These are phyloP conservation scores for Apis cerana DNA, from an alignment of 1,140 invertebrate genomes.

Conservation along the genomic window DNA sequence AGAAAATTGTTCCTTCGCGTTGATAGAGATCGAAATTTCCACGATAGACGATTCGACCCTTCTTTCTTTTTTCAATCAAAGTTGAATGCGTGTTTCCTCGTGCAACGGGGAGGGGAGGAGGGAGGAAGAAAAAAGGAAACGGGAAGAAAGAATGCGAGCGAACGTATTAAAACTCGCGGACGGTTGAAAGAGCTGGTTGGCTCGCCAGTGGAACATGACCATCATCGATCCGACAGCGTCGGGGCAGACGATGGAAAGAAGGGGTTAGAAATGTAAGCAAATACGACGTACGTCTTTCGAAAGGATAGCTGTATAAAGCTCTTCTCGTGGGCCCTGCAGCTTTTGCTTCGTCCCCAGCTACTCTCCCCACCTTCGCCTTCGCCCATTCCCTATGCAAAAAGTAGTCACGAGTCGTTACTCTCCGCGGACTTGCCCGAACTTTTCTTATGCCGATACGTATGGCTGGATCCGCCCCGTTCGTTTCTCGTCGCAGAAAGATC, in stretches of 20 bases:
- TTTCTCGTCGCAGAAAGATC: conserved; percentile 1
- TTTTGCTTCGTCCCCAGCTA: conserved; percentile 27
- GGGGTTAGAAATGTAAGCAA: conserved; percentile 69
- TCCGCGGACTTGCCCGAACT: conserved; percentile 62
- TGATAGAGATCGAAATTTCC: background rate
- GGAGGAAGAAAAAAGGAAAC: background rate
- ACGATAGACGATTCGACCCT: no score
- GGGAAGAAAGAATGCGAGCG: background rate
- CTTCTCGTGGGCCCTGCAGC: conserved; percentile 48
- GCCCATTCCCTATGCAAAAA: conserved; percentile 66
- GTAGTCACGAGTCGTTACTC: conserved; percentile 72
- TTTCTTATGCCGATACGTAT: conserved; percentile 54
- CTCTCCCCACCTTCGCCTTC: conserved; percentile 26
- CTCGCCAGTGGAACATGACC: conserved; percentile 41
- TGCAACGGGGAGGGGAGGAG: no score
- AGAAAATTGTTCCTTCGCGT: background rate
- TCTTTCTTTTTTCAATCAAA: background rate
- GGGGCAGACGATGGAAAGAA: conserved; percentile 28
- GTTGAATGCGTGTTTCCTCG: background rate
- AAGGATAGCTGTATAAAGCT: conserved; percentile 51
- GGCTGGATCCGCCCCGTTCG: background rate
- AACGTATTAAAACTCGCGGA: background rate
- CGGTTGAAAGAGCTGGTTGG: conserved; percentile 21
- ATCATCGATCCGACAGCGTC: conserved; percentile 43
- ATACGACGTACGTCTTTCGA: conserved; percentile 67